Base-by-base conservation (phyloP, 2,113 vertebrate species). In the Uria lomvia region DNA sequence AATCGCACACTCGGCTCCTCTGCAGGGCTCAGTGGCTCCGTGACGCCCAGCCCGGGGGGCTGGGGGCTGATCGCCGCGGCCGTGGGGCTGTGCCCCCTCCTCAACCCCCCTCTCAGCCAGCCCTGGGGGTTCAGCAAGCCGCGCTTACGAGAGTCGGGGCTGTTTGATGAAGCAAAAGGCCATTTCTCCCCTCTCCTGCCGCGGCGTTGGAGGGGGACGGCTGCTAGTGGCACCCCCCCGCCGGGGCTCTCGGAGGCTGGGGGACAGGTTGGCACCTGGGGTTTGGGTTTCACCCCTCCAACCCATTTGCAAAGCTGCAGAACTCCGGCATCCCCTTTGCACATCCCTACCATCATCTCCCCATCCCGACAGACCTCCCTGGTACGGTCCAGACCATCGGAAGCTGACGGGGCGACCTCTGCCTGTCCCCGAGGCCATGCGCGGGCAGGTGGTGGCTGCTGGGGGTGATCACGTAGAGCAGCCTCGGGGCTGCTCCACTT, bases 291-390 rank as follows among this genome's bases (percentile, higher is more conserved):
- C 30, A 67, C 34, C 7, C 9, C 26, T 13, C 42, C 9, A 20
- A 20, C 4, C 5, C 14, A 7, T 17, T 9, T 23, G 29, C 59
- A 79, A 45, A 66, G 43, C 66, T 34, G 27, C 42, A 45, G 58
- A 56, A 22, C 11, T 3, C 32, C 4, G 0, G 21, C 58, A 8
- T 14, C 50, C 58, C 50, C 67, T 56, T 63, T 9, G 50, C n/a
- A 26, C 2, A 0, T 7, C 10, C 7, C 40, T 6, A 3, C 34
- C 1, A 0, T 6, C 75, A 5, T 14, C 43, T 36, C 59, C 49
- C 53, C 43, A 12, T 8, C 59, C 59, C 9, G 2, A 18, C 16
- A 29, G 27, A 50, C 22, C 82, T 23, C 38, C 19, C 74, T 5
- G 50, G 32, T 3, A 17, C 15, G 1, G 52, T 2, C 4, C 6